phyloP scores from a whole-genome alignment of 2,888 invertebrate species.

The Rhyacophila evoluta region DNA sequence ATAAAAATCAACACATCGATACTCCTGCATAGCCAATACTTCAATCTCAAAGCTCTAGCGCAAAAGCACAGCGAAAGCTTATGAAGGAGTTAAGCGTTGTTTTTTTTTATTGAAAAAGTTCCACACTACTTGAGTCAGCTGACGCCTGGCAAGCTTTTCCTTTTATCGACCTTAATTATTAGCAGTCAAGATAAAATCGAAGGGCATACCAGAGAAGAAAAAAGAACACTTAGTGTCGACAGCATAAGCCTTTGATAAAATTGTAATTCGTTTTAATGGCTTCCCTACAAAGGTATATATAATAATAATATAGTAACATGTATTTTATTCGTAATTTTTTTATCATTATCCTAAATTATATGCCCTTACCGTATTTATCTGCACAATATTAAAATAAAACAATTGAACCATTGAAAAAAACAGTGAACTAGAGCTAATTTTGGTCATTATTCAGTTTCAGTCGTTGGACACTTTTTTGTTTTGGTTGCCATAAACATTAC shows the following conservation, averaged over 20 bases:
- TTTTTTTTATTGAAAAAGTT: conserved; percentile 23
- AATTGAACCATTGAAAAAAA: no score
- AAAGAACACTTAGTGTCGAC: neutral
- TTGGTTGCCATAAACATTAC: no score
- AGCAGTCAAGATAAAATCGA: neutral
- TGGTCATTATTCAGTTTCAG: no score
- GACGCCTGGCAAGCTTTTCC: neutral
- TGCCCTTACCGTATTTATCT: no score
- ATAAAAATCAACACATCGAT: no score
- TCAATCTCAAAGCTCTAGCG: neutral
- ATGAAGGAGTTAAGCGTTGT: neutral
- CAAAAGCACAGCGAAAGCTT: neutral
- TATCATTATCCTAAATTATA: no score
- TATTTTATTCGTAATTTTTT: no score
- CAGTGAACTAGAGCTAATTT: no score
- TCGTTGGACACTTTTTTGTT: no score
- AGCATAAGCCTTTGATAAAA: neutral
- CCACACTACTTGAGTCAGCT: conserved; percentile 5
- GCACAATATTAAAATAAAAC: no score
- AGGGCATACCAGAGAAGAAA: neutral
- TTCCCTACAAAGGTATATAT: neutral
- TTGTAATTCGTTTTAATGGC: neutral
- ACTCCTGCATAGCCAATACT: neutral
- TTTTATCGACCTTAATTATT: conserved; percentile 15
- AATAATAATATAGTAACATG: no score